Evolutionary conservation across 2,797 vertebrate genomes (phyloP).

Genomic region (Chanos chanos): DNA sequence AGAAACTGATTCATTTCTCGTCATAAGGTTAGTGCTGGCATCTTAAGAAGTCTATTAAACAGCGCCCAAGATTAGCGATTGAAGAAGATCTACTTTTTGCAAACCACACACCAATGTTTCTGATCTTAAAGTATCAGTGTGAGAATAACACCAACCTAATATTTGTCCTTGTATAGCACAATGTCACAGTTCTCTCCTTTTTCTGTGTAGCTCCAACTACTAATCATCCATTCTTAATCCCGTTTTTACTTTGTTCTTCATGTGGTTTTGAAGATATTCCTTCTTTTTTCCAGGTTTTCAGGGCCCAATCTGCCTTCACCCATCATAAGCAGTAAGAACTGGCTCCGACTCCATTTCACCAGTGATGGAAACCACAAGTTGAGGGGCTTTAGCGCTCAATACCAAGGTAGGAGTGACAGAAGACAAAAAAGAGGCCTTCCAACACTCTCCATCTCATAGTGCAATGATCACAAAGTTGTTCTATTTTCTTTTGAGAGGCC

Average conservation of each 20-base stretch:
- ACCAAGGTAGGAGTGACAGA: conserved; percentile 82
- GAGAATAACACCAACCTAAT: too few relatives aligned
- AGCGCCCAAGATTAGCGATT: too few relatives aligned
- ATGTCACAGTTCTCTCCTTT: neutral
- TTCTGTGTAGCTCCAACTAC: neutral
- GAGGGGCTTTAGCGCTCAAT: conserved; percentile 94
- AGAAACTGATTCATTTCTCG: conserved; percentile 19
- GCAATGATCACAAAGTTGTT: too few relatives aligned
- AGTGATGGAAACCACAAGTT: conserved; percentile 94
- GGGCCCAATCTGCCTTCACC: conserved; percentile 93
- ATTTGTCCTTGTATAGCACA: conserved; percentile 37
- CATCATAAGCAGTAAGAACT: conserved; percentile 99
- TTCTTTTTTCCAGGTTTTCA: conserved; percentile 81
- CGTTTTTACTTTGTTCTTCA: neutral
- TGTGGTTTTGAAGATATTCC: neutral
- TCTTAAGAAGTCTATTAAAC: neutral
- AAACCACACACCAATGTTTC: too few relatives aligned
- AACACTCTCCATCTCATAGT: too few relatives aligned
- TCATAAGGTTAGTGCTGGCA: too few relatives aligned
- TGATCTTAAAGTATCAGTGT: too few relatives aligned
- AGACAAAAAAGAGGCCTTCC: too few relatives aligned
- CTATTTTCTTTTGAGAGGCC: too few relatives aligned
- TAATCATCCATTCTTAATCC: neutral
- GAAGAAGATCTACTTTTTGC: too few relatives aligned
- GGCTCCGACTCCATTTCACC: conserved; percentile 94